Percentiles rank a stretch among this genome's conserved stretches.
phyloP scores from a whole-genome alignment of 2,888 invertebrate genomes.

The Endomychus coccineus region DNA sequence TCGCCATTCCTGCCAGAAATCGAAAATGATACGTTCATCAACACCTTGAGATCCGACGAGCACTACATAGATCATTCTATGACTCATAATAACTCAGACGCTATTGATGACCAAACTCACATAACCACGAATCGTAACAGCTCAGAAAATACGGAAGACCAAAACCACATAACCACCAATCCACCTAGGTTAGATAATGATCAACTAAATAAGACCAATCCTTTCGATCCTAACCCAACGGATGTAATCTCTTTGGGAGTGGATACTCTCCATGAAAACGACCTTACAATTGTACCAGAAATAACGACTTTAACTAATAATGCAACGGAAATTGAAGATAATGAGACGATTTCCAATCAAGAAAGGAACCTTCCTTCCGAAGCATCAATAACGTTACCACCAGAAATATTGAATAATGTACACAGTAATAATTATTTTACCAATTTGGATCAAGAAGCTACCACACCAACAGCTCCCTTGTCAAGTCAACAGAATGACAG shows the following conservation, averaged over 20 bases:
- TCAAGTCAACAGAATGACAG: background rate
- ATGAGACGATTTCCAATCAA: background rate
- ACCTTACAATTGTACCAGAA: conserved; percentile 10
- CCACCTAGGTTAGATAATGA: conserved; percentile 47
- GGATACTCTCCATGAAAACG: conserved; percentile 25
- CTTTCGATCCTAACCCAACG: conserved; percentile 39
- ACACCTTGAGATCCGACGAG: conserved; percentile 51
- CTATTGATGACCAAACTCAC: conserved; percentile 30
- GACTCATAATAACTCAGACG: conserved; percentile 17
- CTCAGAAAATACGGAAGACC: conserved; percentile 24
- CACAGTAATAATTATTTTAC: conserved; percentile 36
- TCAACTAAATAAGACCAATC: conserved; percentile 47
- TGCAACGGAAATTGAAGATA: conserved; percentile 6
- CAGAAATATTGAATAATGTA: conserved; percentile 36
- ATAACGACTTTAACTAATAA: background rate
- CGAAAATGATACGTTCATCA: conserved; percentile 54
- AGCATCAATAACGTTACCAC: conserved; percentile 27
- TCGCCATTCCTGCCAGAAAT: conserved; percentile 61
- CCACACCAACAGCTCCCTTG: background rate
- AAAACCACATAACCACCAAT: conserved; percentile 34
- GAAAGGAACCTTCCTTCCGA: no score
- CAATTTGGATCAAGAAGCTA: conserved; percentile 10
- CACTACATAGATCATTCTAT: conserved; percentile 26
- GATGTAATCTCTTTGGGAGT: conserved; percentile 27
- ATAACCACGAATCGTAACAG: conserved; percentile 31